Evolutionary conservation across 2,797 vertebrate species (phyloP), one percentile per base, ranked within the genome.

Genomic region (Onychomys leucogaster): DNA sequence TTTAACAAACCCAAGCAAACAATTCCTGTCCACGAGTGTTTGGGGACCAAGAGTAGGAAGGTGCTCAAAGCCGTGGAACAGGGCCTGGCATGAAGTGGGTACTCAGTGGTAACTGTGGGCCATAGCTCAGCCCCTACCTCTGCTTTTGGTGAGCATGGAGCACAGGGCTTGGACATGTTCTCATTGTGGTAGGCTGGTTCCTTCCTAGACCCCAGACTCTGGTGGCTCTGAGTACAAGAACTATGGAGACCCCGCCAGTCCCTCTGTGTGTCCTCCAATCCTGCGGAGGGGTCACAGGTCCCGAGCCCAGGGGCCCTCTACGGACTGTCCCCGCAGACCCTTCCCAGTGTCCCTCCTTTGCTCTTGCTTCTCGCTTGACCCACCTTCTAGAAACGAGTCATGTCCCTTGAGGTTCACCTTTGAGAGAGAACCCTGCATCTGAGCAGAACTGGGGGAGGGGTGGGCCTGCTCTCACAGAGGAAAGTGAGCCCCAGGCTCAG

Each of bases 101-200:
- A 14, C 57, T 49, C 21, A 3, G 43, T 1, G 37, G 57, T 1
- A 29, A 23, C 2, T 0, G 14, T 0, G 6, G 73, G 59, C 34
- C 29, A 2, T 25, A 41, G 21, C n/a, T 27, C 37, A 41, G 92
- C 34, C 29, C 67, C 9, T 34, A 6, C 0, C 3, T 59, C 14
- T n/a, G 23, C 34, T 69, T 52, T 14, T 9, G 19, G n/a, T 23
- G 73, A 63, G 73, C 82, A 73, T 23, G 46, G 76, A 41, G 41
- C 14, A 41, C n/a, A 43, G 61, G 71, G 27, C 46, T 19, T 27
- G 12, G 91, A 37, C 21, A 16, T 75, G 46, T 13, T 17, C 46
- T 71, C 77, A 1, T 23, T 6, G 32, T 86, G 80, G 41, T 7
- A 52, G 57, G 34, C 9, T 19, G 0, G 8, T 17, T 17, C 29